Conservation (phyloP, 2,113 vertebrate genomes). For the Mystacornis crossleyi region DNA sequence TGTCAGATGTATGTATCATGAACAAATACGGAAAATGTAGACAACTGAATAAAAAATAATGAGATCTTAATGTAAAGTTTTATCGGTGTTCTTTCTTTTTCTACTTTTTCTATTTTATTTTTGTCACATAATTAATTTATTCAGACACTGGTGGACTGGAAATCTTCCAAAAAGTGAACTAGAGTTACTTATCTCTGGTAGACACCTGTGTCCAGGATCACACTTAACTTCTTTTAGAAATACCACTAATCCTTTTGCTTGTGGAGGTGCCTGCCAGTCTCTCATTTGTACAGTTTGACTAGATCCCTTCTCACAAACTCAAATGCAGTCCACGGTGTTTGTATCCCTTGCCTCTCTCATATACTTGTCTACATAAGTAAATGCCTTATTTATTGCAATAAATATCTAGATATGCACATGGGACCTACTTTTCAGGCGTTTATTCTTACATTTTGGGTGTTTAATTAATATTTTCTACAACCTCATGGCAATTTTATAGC, state of each 20-base stretch:
- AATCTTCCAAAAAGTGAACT: not conserved
- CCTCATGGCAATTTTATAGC: not conserved
- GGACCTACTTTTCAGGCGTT: not conserved
- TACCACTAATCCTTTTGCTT: not conserved
- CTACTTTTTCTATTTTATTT: not conserved
- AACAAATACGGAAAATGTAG: not conserved
- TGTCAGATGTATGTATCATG: fast-evolving
- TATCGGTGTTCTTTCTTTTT: not conserved
- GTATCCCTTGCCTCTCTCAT: not conserved
- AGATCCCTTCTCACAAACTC: not conserved
- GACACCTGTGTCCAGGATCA: not conserved
- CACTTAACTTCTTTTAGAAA: not conserved
- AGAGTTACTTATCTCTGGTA: not conserved
- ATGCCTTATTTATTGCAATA: not conserved
- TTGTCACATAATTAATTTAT: not conserved
- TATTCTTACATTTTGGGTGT: not conserved
- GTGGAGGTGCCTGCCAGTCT: not conserved
- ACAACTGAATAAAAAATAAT: not conserved
- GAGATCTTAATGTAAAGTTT: not conserved
- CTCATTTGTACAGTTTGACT: not conserved
- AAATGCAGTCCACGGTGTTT: not conserved
- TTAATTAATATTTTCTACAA: not conserved
- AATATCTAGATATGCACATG: not conserved
- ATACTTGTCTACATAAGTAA: not conserved
- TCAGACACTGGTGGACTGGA: not conserved